Evolutionary conservation across 2,113 vertebrate species (phyloP).

Genomic region (Oceanites oceanicus): DNA sequence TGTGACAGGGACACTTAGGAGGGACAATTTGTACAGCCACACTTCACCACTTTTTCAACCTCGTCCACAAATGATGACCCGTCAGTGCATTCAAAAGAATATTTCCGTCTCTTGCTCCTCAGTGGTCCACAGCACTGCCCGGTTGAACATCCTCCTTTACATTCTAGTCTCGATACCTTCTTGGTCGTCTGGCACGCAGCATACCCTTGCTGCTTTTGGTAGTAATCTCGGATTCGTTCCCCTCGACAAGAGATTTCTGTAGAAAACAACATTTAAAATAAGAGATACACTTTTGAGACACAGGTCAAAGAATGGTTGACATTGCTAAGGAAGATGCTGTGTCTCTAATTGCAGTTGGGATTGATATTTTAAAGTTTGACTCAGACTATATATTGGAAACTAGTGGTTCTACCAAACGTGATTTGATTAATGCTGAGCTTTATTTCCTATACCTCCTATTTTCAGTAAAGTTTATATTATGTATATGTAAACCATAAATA

Average conservation of each 20-base stretch:
- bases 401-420: background rate
- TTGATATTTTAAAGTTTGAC: background rate
- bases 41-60: conserved; percentile 97
- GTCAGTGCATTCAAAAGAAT: conserved; percentile 96
- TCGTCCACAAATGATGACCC: conserved; percentile 96
- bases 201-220: conserved; percentile 98
- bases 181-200: conserved; percentile 98
- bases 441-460: conserved; percentile 35
- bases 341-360: background rate
- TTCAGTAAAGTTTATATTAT: conserved; percentile 19
- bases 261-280: background rate
- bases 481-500: conserved; percentile 66
- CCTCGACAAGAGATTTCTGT: conserved; percentile 97
- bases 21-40: conserved; percentile 90
- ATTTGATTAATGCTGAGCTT: conserved; percentile 37
- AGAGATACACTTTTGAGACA: background rate
- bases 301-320: background rate
- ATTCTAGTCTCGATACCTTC: conserved; percentile 97
- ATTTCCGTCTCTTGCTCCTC: conserved; percentile 97
- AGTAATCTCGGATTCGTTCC: conserved; percentile 96
- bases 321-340: background rate
- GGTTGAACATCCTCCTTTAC: conserved; percentile 83
- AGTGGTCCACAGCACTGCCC: conserved; percentile 91
- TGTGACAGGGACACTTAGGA: conserved; percentile 76
- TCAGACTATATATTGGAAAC: background rate